These are phyloP conservation scores for Conistra vaccinii DNA, from an alignment of 2,888 invertebrate species.

Conservation along the genomic window DNA sequence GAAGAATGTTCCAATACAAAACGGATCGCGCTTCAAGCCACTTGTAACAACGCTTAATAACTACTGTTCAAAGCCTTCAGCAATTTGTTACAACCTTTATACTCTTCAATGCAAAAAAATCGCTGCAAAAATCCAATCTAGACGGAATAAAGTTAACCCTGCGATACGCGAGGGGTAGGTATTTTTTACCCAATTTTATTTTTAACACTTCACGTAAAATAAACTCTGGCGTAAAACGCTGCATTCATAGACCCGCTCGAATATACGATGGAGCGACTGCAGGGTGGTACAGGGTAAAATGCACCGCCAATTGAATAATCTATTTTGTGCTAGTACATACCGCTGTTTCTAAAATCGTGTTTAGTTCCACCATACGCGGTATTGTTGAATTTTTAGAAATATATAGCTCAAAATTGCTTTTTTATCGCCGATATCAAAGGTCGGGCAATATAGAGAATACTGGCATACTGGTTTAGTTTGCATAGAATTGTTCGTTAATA, in stretches of 20 bases:
- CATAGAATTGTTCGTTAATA: constrained; percentile 30
- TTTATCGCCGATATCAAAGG: constrained; percentile 34
- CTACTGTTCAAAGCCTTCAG: constrained; percentile 33
- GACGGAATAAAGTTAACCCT: constrained; percentile 60
- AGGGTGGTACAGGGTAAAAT: constrained; percentile 72
- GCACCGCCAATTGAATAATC: constrained; percentile 83
- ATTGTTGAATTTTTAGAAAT: constrained; percentile 22
- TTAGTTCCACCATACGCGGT: constrained; percentile 26
- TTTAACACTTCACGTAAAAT: constrained; percentile 69
- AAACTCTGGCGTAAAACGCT: constrained; percentile 68
- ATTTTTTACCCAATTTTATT: constrained; percentile 70
- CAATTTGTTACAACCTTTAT: constrained; percentile 42
- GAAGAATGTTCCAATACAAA: constrained; percentile 21
- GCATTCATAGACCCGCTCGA: constrained; percentile 71
- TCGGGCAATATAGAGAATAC: background rate
- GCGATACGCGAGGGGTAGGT: constrained; percentile 51
- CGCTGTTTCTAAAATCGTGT: constrained; percentile 36
- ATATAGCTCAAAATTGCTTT: constrained; percentile 23
- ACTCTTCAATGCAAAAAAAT: constrained; percentile 47
- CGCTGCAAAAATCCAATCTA: constrained; percentile 57
- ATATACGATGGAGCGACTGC: constrained; percentile 66
- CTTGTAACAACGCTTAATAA: constrained; percentile 33
- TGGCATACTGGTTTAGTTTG: constrained; percentile 18
- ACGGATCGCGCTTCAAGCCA: constrained; percentile 27
- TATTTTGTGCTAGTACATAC: constrained; percentile 71